A percentile compares a stretch with the other conserved stretches of the same genome.
Evolutionary conservation across 2,888 invertebrate genomes (phyloP).

Genomic region (Dione juno): DNA sequence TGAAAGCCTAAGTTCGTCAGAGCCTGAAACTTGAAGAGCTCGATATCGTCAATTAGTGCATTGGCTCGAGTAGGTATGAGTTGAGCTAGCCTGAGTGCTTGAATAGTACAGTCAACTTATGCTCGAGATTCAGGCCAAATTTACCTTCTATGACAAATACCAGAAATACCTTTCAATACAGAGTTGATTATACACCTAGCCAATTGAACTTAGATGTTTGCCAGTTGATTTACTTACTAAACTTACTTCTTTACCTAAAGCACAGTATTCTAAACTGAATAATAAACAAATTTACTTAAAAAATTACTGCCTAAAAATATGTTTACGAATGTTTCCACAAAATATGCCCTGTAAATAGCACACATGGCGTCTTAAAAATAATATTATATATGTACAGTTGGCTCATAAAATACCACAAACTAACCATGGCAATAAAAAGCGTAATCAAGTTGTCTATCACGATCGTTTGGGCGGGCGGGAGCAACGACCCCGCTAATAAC

Average conservation of each 20-base stretch:
- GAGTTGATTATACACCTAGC: neutral
- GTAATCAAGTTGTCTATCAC: slow-evolving; percentile 48
- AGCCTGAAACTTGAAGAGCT: slow-evolving; percentile 65
- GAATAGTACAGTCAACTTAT: slow-evolving; percentile 32
- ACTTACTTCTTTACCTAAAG: neutral
- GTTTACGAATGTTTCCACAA: neutral
- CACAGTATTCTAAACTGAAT: neutral
- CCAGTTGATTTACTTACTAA: neutral
- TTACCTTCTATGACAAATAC: slow-evolving; percentile 25
- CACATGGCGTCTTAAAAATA: slow-evolving; percentile 7
- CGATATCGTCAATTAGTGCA: slow-evolving; percentile 78
- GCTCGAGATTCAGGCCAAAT: slow-evolving; percentile 38
- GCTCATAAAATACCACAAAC: slow-evolving; percentile 31
- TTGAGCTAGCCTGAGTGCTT: slow-evolving; percentile 40
- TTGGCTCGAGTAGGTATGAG: slow-evolving; percentile 48
- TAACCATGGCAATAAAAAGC: slow-evolving; percentile 41
- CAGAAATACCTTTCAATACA: slow-evolving; percentile 12
- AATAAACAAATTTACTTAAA: neutral
- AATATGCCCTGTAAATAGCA: slow-evolving; percentile 1
- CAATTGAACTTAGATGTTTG: neutral
- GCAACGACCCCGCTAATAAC: slow-evolving; percentile 76
- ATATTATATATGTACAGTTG: slow-evolving; percentile 10
- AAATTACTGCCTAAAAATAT: neutral
- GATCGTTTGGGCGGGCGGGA: slow-evolving; percentile 72
- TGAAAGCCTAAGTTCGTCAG: slow-evolving; percentile 65